phyloP scores from a whole-genome alignment of 2,888 invertebrate species.

The Agriotes lineatus region DNA sequence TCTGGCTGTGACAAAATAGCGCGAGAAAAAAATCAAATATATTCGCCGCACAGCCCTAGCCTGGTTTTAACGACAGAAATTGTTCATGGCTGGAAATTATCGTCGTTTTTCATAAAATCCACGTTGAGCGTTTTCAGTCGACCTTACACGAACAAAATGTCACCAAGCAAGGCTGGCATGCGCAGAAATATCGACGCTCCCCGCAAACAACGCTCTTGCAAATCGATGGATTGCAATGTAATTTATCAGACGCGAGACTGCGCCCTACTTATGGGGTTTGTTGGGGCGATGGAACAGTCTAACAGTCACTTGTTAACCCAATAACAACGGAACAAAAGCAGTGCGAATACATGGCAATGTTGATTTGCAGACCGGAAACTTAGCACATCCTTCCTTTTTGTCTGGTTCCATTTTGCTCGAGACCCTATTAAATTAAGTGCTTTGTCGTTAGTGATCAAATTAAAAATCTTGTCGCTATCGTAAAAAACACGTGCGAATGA shows the following conservation, averaged over 20 bases:
- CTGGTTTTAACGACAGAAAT: no score
- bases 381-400: no score
- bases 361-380: no score
- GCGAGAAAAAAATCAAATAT: no score
- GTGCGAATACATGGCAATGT: not conserved
- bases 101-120: not conserved
- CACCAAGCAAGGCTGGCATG: conserved; percentile 37
- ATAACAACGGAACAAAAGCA: conserved; percentile 11
- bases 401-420: no score
- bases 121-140: conserved; percentile 23
- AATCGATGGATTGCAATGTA: conserved; percentile 43
- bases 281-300: conserved; percentile 30
- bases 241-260: conserved; percentile 33
- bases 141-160: conserved; percentile 23
- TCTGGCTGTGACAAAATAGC: no score
- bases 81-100: not conserved
- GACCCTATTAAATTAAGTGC: no score
- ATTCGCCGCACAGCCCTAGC: no score
- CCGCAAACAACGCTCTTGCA: conserved; percentile 38
- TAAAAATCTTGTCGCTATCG: no score
- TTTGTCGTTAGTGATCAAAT: no score
- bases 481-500: no score
- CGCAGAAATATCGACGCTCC: conserved; percentile 36
- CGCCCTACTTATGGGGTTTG: not conserved
- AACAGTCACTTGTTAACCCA: conserved; percentile 45